These are phyloP conservation scores for Fopius arisanus DNA, from an alignment of 1,140 invertebrate species.

Conservation along the genomic window DNA sequence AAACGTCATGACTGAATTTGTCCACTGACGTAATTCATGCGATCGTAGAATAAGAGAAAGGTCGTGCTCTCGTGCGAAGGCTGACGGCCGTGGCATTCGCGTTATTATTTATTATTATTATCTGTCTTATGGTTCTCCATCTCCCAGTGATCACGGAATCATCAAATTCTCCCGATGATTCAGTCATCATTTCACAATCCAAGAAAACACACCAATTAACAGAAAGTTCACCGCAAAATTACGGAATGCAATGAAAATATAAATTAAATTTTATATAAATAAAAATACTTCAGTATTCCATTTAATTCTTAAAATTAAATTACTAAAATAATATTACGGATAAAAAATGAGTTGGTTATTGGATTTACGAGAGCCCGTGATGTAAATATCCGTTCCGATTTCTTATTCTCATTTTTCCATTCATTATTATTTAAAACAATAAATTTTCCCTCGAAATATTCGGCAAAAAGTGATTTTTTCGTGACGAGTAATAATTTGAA, in stretches of 20 bases:
- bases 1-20: conserved; percentile 48
- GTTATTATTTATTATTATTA: too few relatives aligned
- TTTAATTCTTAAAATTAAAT: too few relatives aligned
- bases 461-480: too few relatives aligned
- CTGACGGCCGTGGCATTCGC: conserved; percentile 33
- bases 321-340: background rate
- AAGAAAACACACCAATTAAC: background rate
- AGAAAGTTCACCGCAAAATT: too few relatives aligned
- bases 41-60: conserved; percentile 34
- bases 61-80: conserved; percentile 21
- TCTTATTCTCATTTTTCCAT: too few relatives aligned
- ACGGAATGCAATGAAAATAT: too few relatives aligned
- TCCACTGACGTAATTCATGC: conserved; percentile 46
- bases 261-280: background rate
- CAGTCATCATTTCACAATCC: background rate
- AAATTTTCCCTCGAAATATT: too few relatives aligned
- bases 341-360: background rate
- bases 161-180: background rate
- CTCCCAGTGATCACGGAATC: conserved; percentile 5
- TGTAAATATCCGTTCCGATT: background rate
- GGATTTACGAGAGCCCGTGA: background rate
- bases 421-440: too few relatives aligned
- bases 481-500: too few relatives aligned
- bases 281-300: too few relatives aligned
- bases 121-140: background rate